phyloP scores from a whole-genome alignment of 1,140 invertebrate species.

The Caenorhabditis inopinata region DNA sequence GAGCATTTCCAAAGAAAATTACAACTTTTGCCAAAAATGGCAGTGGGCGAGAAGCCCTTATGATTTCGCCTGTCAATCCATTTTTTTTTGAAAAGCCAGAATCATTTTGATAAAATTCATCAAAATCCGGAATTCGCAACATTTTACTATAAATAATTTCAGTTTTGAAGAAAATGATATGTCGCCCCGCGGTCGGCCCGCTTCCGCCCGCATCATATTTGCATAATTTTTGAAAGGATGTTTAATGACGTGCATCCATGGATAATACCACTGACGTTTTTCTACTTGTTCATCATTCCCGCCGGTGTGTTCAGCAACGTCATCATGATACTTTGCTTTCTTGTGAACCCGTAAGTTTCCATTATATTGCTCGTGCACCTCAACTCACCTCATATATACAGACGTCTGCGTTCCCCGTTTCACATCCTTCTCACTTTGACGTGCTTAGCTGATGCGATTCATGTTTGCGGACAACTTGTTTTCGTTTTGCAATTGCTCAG shows the following conservation, averaged over 20 bases:
- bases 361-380: no score
- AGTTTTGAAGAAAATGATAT: neutral
- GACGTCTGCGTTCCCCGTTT: constrained; percentile 33
- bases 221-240: neutral
- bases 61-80: no score
- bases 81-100: no score
- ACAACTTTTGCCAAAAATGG: no score
- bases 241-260: neutral
- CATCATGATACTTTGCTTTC: neutral
- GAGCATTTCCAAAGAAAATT: no score
- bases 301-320: neutral
- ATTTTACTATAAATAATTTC: no score
- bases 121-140: no score
- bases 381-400: no score
- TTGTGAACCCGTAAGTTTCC: neutral
- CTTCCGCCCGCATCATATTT: neutral
- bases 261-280: constrained; percentile 1
- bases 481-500: constrained; percentile 12
- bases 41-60: no score
- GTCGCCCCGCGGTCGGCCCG: no score
- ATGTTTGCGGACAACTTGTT: constrained; percentile 24
- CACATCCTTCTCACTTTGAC: constrained; percentile 24
- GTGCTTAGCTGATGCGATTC: constrained; percentile 31
- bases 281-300: constrained; percentile 7
- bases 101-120: no score